These are phyloP conservation scores for Dryoscopus gambensis DNA, from an alignment of 2,113 vertebrate genomes.

Conservation along the genomic window DNA sequence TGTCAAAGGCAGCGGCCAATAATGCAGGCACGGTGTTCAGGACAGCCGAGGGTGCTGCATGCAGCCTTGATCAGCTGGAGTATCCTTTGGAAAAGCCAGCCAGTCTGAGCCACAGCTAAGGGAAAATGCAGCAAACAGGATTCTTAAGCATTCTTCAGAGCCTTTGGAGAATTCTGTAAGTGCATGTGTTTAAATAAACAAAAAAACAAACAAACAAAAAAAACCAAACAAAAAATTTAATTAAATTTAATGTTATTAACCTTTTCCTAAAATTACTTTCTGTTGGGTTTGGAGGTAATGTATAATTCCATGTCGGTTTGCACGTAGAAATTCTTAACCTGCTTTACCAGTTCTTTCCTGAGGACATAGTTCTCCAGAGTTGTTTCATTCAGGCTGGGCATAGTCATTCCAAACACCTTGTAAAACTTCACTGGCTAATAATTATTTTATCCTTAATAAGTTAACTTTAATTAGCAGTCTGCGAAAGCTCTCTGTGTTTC, in stretches of 20 bases:
- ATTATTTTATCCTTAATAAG: background rate
- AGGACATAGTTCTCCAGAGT: background rate
- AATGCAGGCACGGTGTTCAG: fast-evolving
- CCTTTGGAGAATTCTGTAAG: background rate
- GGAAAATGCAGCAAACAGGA: background rate
- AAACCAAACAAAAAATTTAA: background rate
- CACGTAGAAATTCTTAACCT: background rate
- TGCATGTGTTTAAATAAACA: background rate
- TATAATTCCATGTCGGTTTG: background rate
- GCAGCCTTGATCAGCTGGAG: background rate
- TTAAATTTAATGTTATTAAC: background rate
- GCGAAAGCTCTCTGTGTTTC: background rate
- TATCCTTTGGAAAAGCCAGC: background rate
- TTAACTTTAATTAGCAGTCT: background rate
- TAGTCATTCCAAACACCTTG: background rate
- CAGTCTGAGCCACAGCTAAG: background rate
- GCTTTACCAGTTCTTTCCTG: background rate
- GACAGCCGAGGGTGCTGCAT: fast-evolving
- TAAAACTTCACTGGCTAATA: background rate
- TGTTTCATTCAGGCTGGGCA: background rate
- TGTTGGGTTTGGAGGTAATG: background rate
- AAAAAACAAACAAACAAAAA: background rate
- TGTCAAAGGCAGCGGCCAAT: background rate
- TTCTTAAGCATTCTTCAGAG: background rate
- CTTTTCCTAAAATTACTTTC: background rate